A percentile compares a stretch with the other conserved stretches of the same genome.
phyloP scores from a whole-genome alignment of 2,888 invertebrate species.

The Drosophila monieri region DNA sequence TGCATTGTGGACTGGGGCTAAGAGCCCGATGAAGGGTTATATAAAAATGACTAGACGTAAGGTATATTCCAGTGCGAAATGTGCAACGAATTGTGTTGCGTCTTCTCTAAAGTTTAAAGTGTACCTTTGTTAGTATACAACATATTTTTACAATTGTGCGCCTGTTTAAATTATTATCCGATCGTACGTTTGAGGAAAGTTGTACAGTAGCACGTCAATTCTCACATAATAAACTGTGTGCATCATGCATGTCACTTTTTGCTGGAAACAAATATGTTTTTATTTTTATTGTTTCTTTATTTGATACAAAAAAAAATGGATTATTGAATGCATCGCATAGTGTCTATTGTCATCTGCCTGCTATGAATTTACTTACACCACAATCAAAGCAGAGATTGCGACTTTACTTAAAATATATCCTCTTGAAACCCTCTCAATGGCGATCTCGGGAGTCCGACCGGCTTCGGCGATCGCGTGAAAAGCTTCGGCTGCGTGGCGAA shows the following conservation, averaged over 20 bases:
- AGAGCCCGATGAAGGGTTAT: constrained; percentile 40
- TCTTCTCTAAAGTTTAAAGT: constrained; percentile 72
- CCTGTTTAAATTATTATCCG: constrained; percentile 67
- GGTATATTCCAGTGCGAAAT: constrained; percentile 71
- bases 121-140: constrained; percentile 73
- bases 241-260: constrained; percentile 50
- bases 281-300: constrained; percentile 20
- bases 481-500: constrained; percentile 84
- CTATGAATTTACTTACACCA: constrained; percentile 26
- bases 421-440: constrained; percentile 80
- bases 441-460: constrained; percentile 86
- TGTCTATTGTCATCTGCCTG: constrained; percentile 21
- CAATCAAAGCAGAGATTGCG: constrained; percentile 30
- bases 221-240: constrained; percentile 70
- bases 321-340: constrained; percentile 24
- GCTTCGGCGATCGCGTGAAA: constrained; percentile 85
- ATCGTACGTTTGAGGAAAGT: constrained; percentile 63
- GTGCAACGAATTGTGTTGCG: constrained; percentile 72
- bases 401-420: constrained; percentile 20
- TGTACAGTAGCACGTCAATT: constrained; percentile 70
- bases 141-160: constrained; percentile 66
- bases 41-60: constrained; percentile 69
- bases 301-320: constrained; percentile 14
- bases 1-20: constrained; percentile 39
- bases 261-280: constrained; percentile 46